Evolutionary conservation across 1,140 invertebrate species (phyloP).

Genomic region (Branchinecta lynchi): DNA sequence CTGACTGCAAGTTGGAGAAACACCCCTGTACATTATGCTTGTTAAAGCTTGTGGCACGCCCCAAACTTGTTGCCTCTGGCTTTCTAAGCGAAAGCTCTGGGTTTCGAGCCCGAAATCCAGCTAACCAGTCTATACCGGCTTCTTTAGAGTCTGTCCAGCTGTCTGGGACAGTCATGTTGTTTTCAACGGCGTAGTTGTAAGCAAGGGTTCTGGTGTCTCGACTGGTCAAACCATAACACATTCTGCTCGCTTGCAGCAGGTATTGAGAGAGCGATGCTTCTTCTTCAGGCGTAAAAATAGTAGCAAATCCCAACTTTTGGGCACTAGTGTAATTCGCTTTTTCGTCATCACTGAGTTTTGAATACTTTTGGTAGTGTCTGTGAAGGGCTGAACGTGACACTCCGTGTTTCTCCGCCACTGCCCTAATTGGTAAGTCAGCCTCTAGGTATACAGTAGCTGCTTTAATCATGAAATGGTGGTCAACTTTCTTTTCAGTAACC

Average conservation of each 20-base stretch:
- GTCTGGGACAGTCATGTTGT: too few relatives aligned
- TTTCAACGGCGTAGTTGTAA: slow-evolving; percentile 1
- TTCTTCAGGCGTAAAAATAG: slow-evolving; percentile 9
- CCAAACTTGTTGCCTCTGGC: slow-evolving; percentile 19
- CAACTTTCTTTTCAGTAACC: slow-evolving; percentile 9
- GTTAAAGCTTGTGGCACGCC: slow-evolving; percentile 18
- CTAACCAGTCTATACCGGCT: neutral
- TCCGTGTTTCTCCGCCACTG: too few relatives aligned
- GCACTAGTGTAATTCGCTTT: too few relatives aligned
- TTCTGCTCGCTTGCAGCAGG: slow-evolving; percentile 8
- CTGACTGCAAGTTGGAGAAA: slow-evolving; percentile 16
- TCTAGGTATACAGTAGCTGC: too few relatives aligned
- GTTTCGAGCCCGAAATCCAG: neutral
- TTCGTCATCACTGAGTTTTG: too few relatives aligned
- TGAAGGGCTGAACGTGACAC: too few relatives aligned
- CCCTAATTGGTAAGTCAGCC: too few relatives aligned
- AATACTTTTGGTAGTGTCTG: too few relatives aligned
- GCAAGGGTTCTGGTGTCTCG: slow-evolving; percentile 4
- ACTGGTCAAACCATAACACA: slow-evolving; percentile 9
- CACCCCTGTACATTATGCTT: slow-evolving; percentile 16
- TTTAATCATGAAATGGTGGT: neutral
- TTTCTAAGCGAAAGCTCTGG: slow-evolving; percentile 18
- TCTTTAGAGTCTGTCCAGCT: slow-evolving; percentile 13
- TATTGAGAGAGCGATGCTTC: slow-evolving; percentile 9
- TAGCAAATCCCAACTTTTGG: too few relatives aligned